Percentiles rank a stretch among this genome's conserved stretches.
Evolutionary conservation across 2,797 vertebrate species (phyloP).

Genomic region (Dipus sagitta): DNA sequence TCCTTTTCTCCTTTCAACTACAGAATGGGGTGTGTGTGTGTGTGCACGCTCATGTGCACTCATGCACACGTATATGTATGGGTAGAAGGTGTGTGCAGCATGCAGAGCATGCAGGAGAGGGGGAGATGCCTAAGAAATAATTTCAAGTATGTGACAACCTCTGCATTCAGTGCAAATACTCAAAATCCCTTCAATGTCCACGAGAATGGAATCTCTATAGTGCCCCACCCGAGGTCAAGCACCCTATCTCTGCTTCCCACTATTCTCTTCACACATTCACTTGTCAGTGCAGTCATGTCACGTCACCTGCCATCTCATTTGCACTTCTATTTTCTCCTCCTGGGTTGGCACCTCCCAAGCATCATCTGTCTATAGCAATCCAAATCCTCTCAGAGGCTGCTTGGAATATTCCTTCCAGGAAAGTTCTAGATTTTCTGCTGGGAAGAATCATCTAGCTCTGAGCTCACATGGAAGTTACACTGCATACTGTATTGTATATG

Average conservation of each 20-base stretch:
- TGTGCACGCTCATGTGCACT: too few relatives aligned
- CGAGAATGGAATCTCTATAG: background rate
- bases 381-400: background rate
- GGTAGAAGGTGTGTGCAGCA: background rate
- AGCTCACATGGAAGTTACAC: background rate
- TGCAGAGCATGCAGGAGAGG: too few relatives aligned
- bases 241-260: background rate
- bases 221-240: background rate
- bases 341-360: background rate
- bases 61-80: background rate
- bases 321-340: background rate
- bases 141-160: background rate
- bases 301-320: background rate
- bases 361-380: background rate
- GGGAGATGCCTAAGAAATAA: background rate
- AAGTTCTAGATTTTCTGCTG: background rate
- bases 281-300: background rate
- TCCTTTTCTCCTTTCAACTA: background rate
- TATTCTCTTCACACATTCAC: background rate
- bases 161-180: background rate
- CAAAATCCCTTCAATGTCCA: background rate
- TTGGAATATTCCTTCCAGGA: background rate
- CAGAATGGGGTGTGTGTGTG: background rate
- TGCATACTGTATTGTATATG: background rate
- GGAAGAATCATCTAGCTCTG: background rate